A percentile compares a stretch with the other conserved stretches of the same genome.
Evolutionary conservation across 2,888 invertebrate species (phyloP).

Genomic region (Leucophora obtusa): DNA sequence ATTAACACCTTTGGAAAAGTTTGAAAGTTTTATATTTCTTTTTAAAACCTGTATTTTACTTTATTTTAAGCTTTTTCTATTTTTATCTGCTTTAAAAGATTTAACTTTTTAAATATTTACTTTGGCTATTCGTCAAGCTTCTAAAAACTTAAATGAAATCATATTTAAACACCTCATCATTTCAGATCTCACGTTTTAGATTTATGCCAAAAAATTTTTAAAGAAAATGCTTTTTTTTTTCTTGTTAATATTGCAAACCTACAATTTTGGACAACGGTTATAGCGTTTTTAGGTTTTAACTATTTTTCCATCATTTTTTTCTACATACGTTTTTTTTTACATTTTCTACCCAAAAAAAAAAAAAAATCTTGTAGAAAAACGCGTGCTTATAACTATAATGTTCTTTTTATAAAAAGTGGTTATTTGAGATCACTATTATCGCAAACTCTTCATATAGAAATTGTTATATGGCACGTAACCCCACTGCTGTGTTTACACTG

Average conservation of each 20-base stretch:
- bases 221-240: constrained; percentile 6
- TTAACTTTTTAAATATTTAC: constrained; percentile 52
- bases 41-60: background rate
- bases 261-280: constrained; percentile 48
- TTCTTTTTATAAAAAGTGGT: constrained; percentile 39
- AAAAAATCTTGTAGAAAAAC: constrained; percentile 12
- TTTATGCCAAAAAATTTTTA: constrained; percentile 31
- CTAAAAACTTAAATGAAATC: constrained; percentile 30
- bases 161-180: constrained; percentile 60
- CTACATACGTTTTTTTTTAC: constrained; percentile 25
- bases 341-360: constrained; percentile 14
- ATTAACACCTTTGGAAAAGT: background rate
- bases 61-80: background rate
- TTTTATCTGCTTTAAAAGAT: background rate
- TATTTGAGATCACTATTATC: constrained; percentile 44
- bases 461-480: constrained; percentile 47
- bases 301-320: constrained; percentile 27
- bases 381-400: constrained; percentile 56
- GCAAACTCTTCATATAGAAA: constrained; percentile 41
- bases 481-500: constrained; percentile 25
- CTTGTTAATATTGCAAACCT: constrained; percentile 32
- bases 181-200: constrained; percentile 61
- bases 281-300: constrained; percentile 22
- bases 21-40: background rate
- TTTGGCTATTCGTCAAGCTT: constrained; percentile 60